Base-by-base conservation (phyloP, 2,888 invertebrate species). In the Congeria kusceri region DNA sequence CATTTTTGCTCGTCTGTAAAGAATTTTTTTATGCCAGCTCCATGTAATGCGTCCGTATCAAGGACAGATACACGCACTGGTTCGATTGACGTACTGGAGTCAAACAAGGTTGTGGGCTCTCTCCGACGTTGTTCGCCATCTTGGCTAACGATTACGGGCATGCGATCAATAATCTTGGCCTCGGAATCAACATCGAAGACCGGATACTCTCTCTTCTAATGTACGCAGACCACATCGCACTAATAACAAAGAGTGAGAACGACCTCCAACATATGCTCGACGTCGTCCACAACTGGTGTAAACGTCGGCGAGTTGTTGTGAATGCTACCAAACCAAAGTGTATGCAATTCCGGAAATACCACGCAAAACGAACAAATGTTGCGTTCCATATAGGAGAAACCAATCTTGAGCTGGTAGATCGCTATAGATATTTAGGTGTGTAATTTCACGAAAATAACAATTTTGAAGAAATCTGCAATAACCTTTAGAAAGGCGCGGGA, bases 141-240 rank as follows among this genome's bases (percentile, higher is more conserved):
- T 77, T 73, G n/a, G 29, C 61, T 20, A 64, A 77, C 39, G 72
- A 71, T 66, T 44, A 3, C 11, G 7, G 3, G n/a, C 1, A 58
- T 25, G 72, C 64, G 29, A 58, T 72, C 13, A 67, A 74, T 25
- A 57, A 68, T 49, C 61, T 74, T 53, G 62, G 56, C 29, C 61
- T 68, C 18, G 67, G 74, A 2, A 28, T 83, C 5, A 57, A 62
- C 4, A 23, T 71, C 0, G 71, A 46, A 15, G 72, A 71, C 3
- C 46, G 4, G 2, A 64, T 18, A 20, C 7, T 82, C 5, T 73
- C 66, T 3, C 57, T 72, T 1, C 47, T 77, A n/a, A 20, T 73
- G 15, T 73, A 73, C 59, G 77, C 77, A 28, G 68, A 77, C 29
- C 72, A 68, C 39, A 73, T 77, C 44, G 68, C 73, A 15, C 23